Percentiles rank a stretch among this genome's conserved stretches.
phyloP scores from a whole-genome alignment of 2,888 invertebrate genomes.

The Caradrina kadenii region DNA sequence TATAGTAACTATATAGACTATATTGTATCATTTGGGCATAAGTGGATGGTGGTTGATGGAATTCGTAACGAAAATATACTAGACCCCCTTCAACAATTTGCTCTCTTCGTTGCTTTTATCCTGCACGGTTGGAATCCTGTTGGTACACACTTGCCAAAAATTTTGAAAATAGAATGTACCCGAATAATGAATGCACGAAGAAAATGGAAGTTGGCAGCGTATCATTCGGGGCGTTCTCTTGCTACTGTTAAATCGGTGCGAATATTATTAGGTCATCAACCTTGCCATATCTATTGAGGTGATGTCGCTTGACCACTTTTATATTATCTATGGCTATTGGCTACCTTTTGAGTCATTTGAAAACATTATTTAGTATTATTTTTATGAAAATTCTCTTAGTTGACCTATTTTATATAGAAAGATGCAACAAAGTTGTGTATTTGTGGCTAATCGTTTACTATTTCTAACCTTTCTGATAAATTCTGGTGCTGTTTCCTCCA shows the following conservation, averaged over 20 bases:
- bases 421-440: not conserved
- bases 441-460: not conserved
- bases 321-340: not conserved
- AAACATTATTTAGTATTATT: not conserved
- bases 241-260: not conserved
- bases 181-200: not conserved
- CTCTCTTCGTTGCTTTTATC: no score
- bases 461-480: not conserved
- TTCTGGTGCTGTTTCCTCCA: not conserved
- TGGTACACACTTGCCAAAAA: not conserved
- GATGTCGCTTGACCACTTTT: constrained; percentile 13
- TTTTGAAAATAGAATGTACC: not conserved
- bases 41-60: no score
- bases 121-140: no score
- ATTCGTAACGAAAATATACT: no score
- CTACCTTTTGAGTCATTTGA: not conserved
- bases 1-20: no score
- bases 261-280: constrained; percentile 57
- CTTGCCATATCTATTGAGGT: constrained; percentile 18
- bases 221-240: constrained; percentile 27
- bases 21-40: no score
- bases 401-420: not conserved
- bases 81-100: no score
- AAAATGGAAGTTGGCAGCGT: constrained; percentile 38
- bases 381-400: no score